phyloP scores from a whole-genome alignment of 1,140 invertebrate genomes.

The Scaptomyza montana region DNA sequence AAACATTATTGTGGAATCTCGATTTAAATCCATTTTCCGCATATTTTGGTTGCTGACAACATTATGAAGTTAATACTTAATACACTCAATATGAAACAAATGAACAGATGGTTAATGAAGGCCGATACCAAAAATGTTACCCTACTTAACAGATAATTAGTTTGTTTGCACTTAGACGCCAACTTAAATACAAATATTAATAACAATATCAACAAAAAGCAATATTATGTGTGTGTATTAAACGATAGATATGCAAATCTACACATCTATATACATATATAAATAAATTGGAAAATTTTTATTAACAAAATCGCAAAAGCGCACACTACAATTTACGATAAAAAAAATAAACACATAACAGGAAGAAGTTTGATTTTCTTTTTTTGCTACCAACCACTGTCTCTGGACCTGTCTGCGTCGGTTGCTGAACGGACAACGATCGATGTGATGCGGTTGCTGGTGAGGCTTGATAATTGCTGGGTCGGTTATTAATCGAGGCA shows the following conservation, averaged over 20 bases:
- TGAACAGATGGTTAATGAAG: background rate
- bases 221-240: constrained; percentile 2
- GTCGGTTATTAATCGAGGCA: constrained; percentile 64
- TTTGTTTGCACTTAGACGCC: background rate
- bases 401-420: constrained; percentile 36
- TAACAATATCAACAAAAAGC: constrained; percentile 38
- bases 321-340: constrained; percentile 31
- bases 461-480: constrained; percentile 58
- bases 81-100: background rate
- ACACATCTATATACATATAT: constrained; percentile 5
- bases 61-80: background rate
- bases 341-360: constrained; percentile 30
- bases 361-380: constrained; percentile 7
- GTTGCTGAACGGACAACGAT: constrained; percentile 54
- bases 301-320: constrained; percentile 31
- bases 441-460: constrained; percentile 59
- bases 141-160: background rate
- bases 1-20: background rate
- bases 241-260: constrained; percentile 24
- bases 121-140: background rate
- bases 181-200: constrained; percentile 35
- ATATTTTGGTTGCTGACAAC: background rate
- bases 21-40: background rate
- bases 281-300: constrained; percentile 13
- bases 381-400: constrained; percentile 50